A percentile compares a stretch with the other conserved stretches of the same genome.
Conservation (phyloP, 2,797 vertebrate species). For the Phataginus tetradactyla region DNA sequence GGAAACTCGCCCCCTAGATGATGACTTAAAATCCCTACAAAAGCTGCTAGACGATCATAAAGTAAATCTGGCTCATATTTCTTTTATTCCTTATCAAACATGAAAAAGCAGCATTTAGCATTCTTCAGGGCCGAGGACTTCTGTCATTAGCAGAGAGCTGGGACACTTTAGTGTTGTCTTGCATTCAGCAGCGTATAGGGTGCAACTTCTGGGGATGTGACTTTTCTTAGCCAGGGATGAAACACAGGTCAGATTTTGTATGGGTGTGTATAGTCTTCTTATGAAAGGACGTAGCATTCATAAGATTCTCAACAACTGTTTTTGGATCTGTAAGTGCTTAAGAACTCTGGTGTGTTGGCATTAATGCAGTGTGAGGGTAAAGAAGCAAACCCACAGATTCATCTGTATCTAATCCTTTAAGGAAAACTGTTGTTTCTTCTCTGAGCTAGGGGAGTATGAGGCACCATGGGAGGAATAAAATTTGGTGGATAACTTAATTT, state of each 20-base stretch:
- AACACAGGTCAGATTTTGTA: not conserved
- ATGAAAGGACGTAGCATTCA: not conserved
- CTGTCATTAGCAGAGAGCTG: not conserved
- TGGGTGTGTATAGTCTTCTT: not conserved
- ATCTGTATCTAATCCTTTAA: not conserved
- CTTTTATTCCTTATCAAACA: not conserved
- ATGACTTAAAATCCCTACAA: constrained; percentile 90
- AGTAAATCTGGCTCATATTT: constrained; percentile 84
- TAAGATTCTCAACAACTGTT: not conserved
- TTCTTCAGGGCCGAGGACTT: not conserved
- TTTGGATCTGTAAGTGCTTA: not conserved
- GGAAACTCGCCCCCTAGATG: constrained; percentile 87
- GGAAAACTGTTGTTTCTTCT: not conserved
- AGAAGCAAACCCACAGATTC: not conserved
- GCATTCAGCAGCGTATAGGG: not conserved
- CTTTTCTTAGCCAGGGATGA: not conserved
- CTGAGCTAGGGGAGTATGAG: not conserved
- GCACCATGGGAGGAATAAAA: not conserved
- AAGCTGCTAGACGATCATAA: constrained; percentile 95
- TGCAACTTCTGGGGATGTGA: not conserved
- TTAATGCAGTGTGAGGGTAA: not conserved
- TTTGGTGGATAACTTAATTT: not conserved
- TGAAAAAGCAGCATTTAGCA: not conserved
- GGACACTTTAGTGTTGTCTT: not conserved
- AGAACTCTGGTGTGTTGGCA: not conserved